Evolutionary conservation across 2,113 vertebrate species (phyloP).

Genomic region (Rafetus swinhoei): DNA sequence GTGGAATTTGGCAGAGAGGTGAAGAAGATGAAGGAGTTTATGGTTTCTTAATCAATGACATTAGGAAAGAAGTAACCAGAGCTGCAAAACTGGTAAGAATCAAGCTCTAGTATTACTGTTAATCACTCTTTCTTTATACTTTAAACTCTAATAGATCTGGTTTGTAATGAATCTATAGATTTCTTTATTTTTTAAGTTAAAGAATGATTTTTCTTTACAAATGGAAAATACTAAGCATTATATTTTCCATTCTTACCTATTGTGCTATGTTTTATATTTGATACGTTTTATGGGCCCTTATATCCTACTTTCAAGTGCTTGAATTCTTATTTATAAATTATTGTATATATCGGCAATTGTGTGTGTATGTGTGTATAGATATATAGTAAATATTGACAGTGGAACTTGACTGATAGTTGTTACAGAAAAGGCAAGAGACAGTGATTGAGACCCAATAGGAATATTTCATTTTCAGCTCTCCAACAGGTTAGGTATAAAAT

Average conservation of each 20-base stretch:
- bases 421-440: not conserved
- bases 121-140: not conserved
- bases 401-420: not conserved
- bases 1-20: constrained; percentile 95
- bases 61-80: constrained; percentile 88
- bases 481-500: not conserved
- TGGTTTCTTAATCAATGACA: constrained; percentile 92
- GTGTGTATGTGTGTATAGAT: not conserved
- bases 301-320: not conserved
- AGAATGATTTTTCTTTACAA: constrained; percentile 22
- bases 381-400: not conserved
- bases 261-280: not conserved
- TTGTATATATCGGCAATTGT: not conserved
- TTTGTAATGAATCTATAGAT: not conserved
- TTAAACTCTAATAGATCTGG: not conserved
- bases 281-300: not conserved
- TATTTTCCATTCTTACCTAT: not conserved
- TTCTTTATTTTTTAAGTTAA: not conserved
- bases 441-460: not conserved
- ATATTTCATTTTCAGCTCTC: not conserved
- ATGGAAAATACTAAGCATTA: not conserved
- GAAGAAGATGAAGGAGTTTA: constrained; percentile 90
- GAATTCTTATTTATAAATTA: not conserved
- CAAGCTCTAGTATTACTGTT: not conserved
- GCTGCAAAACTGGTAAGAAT: constrained; percentile 89